Evolutionary conservation across 2,888 invertebrate species (phyloP).

Genomic region (Amitus sp.): DNA sequence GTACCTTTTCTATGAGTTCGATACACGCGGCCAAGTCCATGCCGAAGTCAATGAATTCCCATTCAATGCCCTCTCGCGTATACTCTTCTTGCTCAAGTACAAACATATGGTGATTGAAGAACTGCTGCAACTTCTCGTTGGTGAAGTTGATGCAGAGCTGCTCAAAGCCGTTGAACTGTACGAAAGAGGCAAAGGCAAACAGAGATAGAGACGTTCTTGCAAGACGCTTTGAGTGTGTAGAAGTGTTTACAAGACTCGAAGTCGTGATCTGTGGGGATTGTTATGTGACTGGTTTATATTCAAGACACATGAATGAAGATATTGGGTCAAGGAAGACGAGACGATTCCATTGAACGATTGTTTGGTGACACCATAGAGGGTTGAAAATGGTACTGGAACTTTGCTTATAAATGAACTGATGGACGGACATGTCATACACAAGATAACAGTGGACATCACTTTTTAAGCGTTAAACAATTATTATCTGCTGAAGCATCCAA

Average conservation of each 20-base stretch:
- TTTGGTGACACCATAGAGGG: not conserved
- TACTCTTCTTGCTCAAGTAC: conserved; percentile 98
- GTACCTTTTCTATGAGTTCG: conserved; percentile 94
- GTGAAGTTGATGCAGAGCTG: conserved; percentile 99
- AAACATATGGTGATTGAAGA: conserved; percentile 99
- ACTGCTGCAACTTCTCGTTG: conserved; percentile 97
- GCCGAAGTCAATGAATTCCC: conserved; percentile 97
- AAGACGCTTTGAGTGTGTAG: conserved; percentile 27
- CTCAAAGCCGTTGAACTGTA: conserved; percentile 93
- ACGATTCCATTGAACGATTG: not conserved
- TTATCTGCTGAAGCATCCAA: conserved; percentile 23
- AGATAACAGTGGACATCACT: conserved; percentile 49
- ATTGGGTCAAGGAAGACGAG: not conserved
- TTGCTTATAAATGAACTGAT: conserved; percentile 21
- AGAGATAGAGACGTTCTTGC: conserved; percentile 37
- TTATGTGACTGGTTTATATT: too few species aligned
- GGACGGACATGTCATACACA: conserved; percentile 41
- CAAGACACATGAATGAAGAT: not conserved
- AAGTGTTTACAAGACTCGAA: not conserved
- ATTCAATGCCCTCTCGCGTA: conserved; percentile 92
- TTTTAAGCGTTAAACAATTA: conserved; percentile 34
- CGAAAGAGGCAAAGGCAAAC: conserved; percentile 49
- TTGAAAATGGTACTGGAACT: conserved; percentile 7
- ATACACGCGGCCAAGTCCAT: conserved; percentile 96
- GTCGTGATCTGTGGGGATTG: conserved; percentile 16